Percentiles rank a stretch among this genome's conserved stretches.
These are phyloP conservation scores for Phrynocephalus guinanensis DNA, from an alignment of 2,797 vertebrate genomes.

Conservation along the genomic window DNA sequence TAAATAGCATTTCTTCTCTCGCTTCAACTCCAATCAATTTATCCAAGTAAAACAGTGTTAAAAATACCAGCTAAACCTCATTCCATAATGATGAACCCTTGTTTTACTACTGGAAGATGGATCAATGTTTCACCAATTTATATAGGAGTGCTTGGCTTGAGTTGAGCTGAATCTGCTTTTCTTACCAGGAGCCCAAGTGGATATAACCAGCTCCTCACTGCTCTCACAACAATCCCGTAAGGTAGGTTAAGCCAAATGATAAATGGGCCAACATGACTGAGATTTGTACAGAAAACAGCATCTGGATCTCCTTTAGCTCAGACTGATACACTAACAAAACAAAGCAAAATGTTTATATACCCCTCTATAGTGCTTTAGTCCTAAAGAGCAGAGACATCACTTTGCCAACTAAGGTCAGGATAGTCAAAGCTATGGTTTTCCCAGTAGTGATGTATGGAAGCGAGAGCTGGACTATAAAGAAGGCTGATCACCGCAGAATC, in stretches of 20 bases:
- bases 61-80: background rate
- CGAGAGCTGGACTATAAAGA: no score
- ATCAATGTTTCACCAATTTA: background rate
- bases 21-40: background rate
- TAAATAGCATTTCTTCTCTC: slow-evolving; percentile 6
- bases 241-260: background rate
- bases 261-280: background rate
- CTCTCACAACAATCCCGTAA: background rate
- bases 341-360: no score
- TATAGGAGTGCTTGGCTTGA: background rate
- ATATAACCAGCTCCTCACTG: no score
- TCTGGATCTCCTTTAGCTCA: no score
- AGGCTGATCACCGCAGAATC: no score
- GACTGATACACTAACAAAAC: no score
- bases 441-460: no score
- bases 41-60: background rate
- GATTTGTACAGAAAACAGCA: no score
- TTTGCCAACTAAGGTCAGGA: no score
- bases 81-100: background rate
- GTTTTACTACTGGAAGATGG: background rate
- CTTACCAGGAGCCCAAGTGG: background rate
- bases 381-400: no score
- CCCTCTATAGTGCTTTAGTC: no score
- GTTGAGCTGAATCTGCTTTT: background rate
- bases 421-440: no score